Evolutionary conservation across 2,888 invertebrate species (phyloP).

Genomic region (Amphipyra berbera): DNA sequence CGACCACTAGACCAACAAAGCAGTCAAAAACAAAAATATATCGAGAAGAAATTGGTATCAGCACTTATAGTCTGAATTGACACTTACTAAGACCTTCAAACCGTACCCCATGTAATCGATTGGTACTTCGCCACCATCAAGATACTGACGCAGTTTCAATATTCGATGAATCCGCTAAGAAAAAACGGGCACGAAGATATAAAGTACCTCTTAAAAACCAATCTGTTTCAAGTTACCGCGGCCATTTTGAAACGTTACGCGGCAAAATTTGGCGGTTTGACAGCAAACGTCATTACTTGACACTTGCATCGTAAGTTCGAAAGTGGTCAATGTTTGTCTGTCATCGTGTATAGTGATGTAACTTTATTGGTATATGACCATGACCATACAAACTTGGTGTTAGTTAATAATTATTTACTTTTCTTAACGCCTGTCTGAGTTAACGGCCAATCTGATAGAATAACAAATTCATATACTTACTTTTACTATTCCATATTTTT

Average conservation of each 20-base stretch:
- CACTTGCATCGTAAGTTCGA: conserved; percentile 35
- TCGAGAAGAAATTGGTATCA: conserved; percentile 1
- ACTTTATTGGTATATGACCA: conserved; percentile 8
- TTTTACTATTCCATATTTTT: no score
- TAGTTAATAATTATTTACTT: background rate
- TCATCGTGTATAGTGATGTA: conserved; percentile 27
- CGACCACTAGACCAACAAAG: no score
- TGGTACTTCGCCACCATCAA: conserved; percentile 10
- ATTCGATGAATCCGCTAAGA: conserved; percentile 32
- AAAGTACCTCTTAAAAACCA: conserved; percentile 39
- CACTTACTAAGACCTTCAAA: conserved; percentile 12
- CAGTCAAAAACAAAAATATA: background rate
- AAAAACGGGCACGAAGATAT: conserved; percentile 16
- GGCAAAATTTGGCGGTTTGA: conserved; percentile 27
- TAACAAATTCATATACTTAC: no score
- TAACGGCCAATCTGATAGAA: no score
- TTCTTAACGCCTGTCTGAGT: background rate
- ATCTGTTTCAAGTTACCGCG: conserved; percentile 34
- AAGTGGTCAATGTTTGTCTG: conserved; percentile 37
- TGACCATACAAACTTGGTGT: background rate
- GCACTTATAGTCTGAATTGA: background rate
- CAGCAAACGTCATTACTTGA: conserved; percentile 40
- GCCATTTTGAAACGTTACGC: conserved; percentile 47
- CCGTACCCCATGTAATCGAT: conserved; percentile 18
- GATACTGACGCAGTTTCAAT: conserved; percentile 26